phyloP scores from a whole-genome alignment of 2,113 vertebrate species.

The Electrona antarctica region DNA sequence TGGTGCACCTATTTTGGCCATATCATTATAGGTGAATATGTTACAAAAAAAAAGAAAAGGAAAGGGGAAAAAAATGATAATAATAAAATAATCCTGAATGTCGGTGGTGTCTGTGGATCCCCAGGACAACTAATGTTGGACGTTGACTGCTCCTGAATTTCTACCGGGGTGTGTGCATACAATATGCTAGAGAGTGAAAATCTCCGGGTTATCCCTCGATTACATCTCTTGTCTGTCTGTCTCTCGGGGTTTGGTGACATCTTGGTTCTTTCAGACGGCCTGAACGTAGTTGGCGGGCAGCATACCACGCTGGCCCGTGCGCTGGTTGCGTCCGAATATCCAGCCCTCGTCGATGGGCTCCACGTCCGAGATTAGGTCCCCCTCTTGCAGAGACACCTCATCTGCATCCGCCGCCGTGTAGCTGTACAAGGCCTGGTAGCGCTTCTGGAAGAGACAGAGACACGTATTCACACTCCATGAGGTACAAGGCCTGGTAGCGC shows the following conservation, averaged over 20 bases:
- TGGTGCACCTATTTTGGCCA: no score
- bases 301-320: slow-evolving; percentile 93
- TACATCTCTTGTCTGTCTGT: neutral
- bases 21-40: no score
- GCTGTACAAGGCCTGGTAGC: slow-evolving; percentile 90
- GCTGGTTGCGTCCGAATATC: slow-evolving; percentile 96
- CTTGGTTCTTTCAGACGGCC: slow-evolving; percentile 79
- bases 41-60: no score
- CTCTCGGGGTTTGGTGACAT: no score
- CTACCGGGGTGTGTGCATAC: neutral
- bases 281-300: slow-evolving; percentile 95
- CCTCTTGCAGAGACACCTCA: slow-evolving; percentile 93
- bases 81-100: no score
- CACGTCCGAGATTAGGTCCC: slow-evolving; percentile 89
- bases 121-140: neutral
- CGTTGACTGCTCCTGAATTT: neutral
- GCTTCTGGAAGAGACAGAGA: slow-evolving; percentile 77
- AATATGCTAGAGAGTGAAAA: neutral
- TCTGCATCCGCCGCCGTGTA: slow-evolving; percentile 90
- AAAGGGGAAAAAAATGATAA: no score
- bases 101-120: neutral
- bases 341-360: slow-evolving; percentile 95
- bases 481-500: no score
- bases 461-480: no score
- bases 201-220: neutral